Evolutionary conservation across 1,140 invertebrate genomes (phyloP).

Genomic region (Drosophila bocki): DNA sequence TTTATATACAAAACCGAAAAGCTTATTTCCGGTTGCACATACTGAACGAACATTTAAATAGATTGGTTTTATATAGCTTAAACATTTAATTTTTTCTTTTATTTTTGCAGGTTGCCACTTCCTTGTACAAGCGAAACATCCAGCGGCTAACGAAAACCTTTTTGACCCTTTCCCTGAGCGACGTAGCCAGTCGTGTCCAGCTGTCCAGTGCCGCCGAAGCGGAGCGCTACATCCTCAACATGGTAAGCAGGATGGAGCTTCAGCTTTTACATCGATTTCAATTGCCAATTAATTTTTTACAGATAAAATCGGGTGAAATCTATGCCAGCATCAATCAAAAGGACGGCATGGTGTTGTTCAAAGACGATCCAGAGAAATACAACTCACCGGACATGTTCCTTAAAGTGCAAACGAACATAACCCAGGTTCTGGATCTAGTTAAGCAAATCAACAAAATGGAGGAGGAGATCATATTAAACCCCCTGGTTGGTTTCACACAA

Average conservation of each 20-base stretch:
- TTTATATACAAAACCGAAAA: not conserved
- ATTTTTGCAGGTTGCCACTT: constrained; percentile 90
- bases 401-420: constrained; percentile 95
- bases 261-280: not conserved
- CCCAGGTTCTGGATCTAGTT: constrained; percentile 93
- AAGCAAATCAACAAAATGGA: constrained; percentile 96
- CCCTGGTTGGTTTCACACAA: constrained; percentile 86
- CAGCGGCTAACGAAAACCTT: constrained; percentile 99
- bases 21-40: not conserved
- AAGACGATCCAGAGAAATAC: constrained; percentile 98
- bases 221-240: constrained; percentile 97
- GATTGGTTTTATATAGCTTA: not conserved
- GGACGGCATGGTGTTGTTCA: constrained; percentile 98
- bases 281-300: constrained; percentile 4
- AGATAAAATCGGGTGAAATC: constrained; percentile 99
- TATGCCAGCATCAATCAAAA: constrained; percentile 99
- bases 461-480: constrained; percentile 96
- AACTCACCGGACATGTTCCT: constrained; percentile 94
- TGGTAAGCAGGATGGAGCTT: constrained; percentile 87
- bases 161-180: constrained; percentile 95
- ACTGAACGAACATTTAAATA: not conserved
- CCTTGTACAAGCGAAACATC: constrained; percentile 98
- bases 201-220: constrained; percentile 93
- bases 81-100: constrained; percentile 44
- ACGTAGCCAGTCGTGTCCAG: constrained; percentile 96